Conservation (phyloP, 2,888 invertebrate genomes). For the Pterostichus niger region DNA sequence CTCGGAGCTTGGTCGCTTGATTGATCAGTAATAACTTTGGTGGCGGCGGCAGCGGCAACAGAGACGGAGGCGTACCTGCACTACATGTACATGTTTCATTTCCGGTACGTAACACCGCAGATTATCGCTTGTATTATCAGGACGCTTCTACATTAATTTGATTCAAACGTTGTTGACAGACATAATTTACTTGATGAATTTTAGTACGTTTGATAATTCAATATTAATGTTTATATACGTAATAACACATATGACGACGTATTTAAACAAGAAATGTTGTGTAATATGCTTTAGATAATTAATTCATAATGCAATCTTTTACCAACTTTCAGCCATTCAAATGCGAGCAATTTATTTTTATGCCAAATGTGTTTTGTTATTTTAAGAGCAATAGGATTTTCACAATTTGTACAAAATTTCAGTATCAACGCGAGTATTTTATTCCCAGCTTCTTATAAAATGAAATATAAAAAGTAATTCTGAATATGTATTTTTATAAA, state of each 20-base stretch:
- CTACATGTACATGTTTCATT: conserved; percentile 29
- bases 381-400: too few relatives aligned
- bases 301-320: too few relatives aligned
- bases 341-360: too few relatives aligned
- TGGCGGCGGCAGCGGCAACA: conserved; percentile 1
- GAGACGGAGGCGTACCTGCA: not conserved
- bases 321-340: too few relatives aligned
- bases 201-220: conserved; percentile 30
- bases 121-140: conserved; percentile 48
- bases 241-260: not conserved
- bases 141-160: conserved; percentile 42
- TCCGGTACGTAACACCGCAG: conserved; percentile 34
- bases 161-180: conserved; percentile 44
- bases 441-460: too few relatives aligned
- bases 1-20: not conserved
- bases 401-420: too few relatives aligned
- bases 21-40: conserved; percentile 58
- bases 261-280: not conserved
- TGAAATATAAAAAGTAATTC: too few relatives aligned
- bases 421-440: too few relatives aligned
- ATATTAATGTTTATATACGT: conserved; percentile 3
- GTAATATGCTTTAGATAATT: too few relatives aligned
- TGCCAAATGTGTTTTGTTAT: too few relatives aligned
- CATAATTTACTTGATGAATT: conserved; percentile 50
- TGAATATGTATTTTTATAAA: too few relatives aligned